Conservation (phyloP, 2,113 vertebrate species). For the Myotis davidii region DNA sequence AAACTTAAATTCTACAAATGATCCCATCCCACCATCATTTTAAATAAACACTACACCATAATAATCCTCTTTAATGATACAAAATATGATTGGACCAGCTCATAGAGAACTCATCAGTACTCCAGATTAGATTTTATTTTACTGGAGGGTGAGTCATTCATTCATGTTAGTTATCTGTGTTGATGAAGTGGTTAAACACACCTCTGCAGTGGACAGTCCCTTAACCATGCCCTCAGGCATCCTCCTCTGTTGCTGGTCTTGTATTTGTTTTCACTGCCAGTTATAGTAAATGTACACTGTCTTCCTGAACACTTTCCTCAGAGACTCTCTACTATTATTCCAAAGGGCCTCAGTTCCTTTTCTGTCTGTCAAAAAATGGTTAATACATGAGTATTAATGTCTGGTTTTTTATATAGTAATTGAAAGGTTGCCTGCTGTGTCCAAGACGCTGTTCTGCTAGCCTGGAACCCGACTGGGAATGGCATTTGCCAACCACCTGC, state of each 20-base stretch:
- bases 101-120: not conserved
- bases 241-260: not conserved
- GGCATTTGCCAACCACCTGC: slow-evolving; percentile 52
- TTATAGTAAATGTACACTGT: not conserved
- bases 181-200: not conserved
- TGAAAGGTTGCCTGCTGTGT: slow-evolving; percentile 71
- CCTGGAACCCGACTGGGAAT: slow-evolving; percentile 8
- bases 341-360: slow-evolving; percentile 26
- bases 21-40: not conserved
- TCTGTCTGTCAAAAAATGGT: slow-evolving; percentile 66
- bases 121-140: not conserved
- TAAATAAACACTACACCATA: not conserved
- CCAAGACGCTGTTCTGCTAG: slow-evolving; percentile 34
- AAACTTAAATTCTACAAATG: slow-evolving; percentile 12
- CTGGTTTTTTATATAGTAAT: slow-evolving; percentile 66
- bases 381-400: slow-evolving; percentile 69
- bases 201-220: not conserved
- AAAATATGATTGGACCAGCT: not conserved
- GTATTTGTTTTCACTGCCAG: slow-evolving; percentile 9
- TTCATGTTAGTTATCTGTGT: not conserved
- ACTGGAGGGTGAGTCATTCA: not conserved
- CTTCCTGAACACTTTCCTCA: not conserved
- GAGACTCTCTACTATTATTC: slow-evolving; percentile 35
- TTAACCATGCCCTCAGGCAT: not conserved
- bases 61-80: not conserved